Percentiles rank a stretch among this genome's conserved stretches.
Evolutionary conservation across 2,113 vertebrate species (phyloP).

Genomic region (Plecotus auritus): DNA sequence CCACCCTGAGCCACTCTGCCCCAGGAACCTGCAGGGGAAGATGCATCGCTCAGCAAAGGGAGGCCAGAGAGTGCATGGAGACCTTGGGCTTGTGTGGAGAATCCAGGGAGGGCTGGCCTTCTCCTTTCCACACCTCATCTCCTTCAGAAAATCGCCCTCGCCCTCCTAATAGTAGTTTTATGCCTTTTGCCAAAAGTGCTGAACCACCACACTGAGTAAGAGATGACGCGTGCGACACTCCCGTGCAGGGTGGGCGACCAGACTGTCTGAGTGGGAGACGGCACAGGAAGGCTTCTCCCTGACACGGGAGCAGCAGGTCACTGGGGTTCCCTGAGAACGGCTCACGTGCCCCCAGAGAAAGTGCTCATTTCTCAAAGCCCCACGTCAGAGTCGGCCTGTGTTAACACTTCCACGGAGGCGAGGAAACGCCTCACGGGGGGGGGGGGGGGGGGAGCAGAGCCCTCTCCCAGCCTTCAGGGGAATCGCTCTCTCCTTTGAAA

Average conservation of each 20-base stretch:
- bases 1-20: neutral
- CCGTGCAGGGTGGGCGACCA: accelerated
- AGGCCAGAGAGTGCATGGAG: neutral
- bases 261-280: neutral
- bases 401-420: neutral
- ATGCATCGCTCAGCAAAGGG: too few relatives aligned
- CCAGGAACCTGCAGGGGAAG: neutral
- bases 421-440: accelerated
- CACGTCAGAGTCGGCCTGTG: neutral
- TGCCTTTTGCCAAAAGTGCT: neutral
- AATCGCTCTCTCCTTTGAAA: neutral
- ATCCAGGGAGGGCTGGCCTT: neutral
- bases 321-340: neutral
- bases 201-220: neutral
- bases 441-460: neutral
- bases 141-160: neutral
- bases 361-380: neutral
- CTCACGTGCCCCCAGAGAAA: neutral
- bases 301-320: neutral
- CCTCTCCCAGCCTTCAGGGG: neutral
- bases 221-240: accelerated
- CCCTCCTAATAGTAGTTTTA: neutral
- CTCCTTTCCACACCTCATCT: neutral
- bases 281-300: neutral
- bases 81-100: neutral